phyloP scores from a whole-genome alignment of 2,888 invertebrate species.

The Trilocha varians region DNA sequence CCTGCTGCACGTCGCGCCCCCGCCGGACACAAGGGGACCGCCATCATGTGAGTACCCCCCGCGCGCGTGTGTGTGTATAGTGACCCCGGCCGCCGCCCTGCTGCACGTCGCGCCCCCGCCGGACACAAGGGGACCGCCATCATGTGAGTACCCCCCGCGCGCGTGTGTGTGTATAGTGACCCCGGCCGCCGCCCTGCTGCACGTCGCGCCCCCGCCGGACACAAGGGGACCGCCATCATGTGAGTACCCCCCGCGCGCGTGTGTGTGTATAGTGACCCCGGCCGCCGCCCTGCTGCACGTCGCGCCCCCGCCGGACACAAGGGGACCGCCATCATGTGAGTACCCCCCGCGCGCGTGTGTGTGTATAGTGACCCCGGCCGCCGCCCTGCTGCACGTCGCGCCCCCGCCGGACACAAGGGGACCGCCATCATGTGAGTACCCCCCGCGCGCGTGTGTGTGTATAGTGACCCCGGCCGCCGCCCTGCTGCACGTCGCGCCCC shows the following conservation, averaged over 20 bases:
- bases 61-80: too few relatives aligned
- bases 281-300: constrained; percentile 73
- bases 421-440: constrained; percentile 91
- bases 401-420: constrained; percentile 91
- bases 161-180: too few relatives aligned
- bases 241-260: too few relatives aligned
- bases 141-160: constrained; percentile 82
- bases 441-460: too few relatives aligned
- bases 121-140: constrained; percentile 96
- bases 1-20: constrained; percentile 37
- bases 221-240: constrained; percentile 97
- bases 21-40: constrained; percentile 95
- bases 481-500: constrained; percentile 59
- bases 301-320: constrained; percentile 86
- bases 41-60: constrained; percentile 87
- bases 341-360: too few relatives aligned
- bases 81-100: constrained; percentile 77
- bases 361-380: too few relatives aligned
- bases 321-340: constrained; percentile 96
- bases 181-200: constrained; percentile 73
- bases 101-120: constrained; percentile 68
- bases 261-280: too few relatives aligned
- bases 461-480: constrained; percentile 81
- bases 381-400: constrained; percentile 63
- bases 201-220: constrained; percentile 80